A percentile compares a stretch with the other conserved stretches of the same genome.
Conservation (phyloP, 1,140 invertebrate species). For the Mamestra configurata region DNA sequence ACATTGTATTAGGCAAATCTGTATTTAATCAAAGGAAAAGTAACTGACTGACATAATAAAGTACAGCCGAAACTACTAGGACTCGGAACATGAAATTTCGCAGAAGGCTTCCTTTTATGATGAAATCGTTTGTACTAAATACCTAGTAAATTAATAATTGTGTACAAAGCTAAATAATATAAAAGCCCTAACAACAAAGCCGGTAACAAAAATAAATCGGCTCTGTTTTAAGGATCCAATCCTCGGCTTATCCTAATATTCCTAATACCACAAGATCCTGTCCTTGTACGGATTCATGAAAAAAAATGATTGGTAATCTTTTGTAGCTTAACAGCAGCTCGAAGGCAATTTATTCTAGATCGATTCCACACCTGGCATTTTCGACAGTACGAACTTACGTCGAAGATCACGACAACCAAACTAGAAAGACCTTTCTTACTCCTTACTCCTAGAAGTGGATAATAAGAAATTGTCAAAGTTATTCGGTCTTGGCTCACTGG, state of each 20-base stretch:
- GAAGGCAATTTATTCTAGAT: slow-evolving; percentile 46
- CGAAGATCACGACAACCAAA: slow-evolving; percentile 17
- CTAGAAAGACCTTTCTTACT: not conserved
- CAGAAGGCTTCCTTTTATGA: too few relatives aligned
- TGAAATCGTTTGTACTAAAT: too few relatives aligned
- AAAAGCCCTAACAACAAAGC: too few relatives aligned
- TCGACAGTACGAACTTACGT: slow-evolving; percentile 9
- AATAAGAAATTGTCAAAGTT: slow-evolving; percentile 9
- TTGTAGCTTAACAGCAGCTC: not conserved
- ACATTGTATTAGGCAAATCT: too few relatives aligned
- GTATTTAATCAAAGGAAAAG: too few relatives aligned
- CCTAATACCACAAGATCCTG: not conserved
- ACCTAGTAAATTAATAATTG: too few relatives aligned
- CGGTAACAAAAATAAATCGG: not conserved
- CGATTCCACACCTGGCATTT: slow-evolving; percentile 36
- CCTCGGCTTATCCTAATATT: not conserved
- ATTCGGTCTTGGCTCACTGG: slow-evolving; percentile 51
- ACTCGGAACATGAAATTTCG: too few relatives aligned
- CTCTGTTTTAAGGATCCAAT: not conserved
- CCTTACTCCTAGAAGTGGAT: not conserved
- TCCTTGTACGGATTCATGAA: slow-evolving; percentile 1
- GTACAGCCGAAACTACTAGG: too few relatives aligned
- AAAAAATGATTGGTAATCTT: not conserved
- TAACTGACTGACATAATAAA: too few relatives aligned
- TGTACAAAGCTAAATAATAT: too few relatives aligned